Evolutionary conservation across 2,888 invertebrate species (phyloP), one percentile per base, ranked within the genome.

Genomic region (Petrolisthes cinctipes): DNA sequence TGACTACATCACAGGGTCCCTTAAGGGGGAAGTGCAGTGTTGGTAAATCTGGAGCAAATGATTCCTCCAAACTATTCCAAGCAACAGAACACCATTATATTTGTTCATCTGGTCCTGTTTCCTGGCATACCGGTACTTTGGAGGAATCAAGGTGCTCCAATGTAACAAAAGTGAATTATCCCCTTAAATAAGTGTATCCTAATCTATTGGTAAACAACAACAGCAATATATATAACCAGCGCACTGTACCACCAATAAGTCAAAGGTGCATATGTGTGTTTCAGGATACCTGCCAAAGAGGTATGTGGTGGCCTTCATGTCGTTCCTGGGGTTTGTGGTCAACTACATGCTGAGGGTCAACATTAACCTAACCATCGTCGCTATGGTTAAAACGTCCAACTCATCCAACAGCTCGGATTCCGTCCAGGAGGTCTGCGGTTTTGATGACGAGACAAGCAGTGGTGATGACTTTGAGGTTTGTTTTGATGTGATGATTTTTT

Each of bases 311-410:
- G 97, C 97, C 86, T 95, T 97, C 91, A 94, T 96, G 91, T 97
- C 97, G 90, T 97, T 97, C 93, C 97, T 97, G 96, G 94, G 97
- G n/a, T 85, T 88, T 84, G 82, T 89, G 17, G 84, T 79, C 54
- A 97, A 97, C 94, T 97, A 97, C 94, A 97, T 97, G 93, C 93
- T 97, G 61, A 94, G 97, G 83, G 97, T 97, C 86, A 97, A 97
- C 93, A 94, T 97, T 85, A 97, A 97, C 89, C 96, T 97, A 91
- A 96, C 97, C 90, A 96, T 97, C 91, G 96, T 97, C 76, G 96
- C 95, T 92, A 97, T 97, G 97, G 95, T 96, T 73, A 89, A 0
- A 5, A 51, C 85, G 53, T 82, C 85, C 66, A 83, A 81, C 7
- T 82, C 76, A 20, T 9, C 51, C 7, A 84, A 66, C 66, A 23